Percentiles rank a stretch among this genome's conserved stretches.
Evolutionary conservation across 2,888 invertebrate genomes (phyloP).

Genomic region (Eueremaeus valkanovi): DNA sequence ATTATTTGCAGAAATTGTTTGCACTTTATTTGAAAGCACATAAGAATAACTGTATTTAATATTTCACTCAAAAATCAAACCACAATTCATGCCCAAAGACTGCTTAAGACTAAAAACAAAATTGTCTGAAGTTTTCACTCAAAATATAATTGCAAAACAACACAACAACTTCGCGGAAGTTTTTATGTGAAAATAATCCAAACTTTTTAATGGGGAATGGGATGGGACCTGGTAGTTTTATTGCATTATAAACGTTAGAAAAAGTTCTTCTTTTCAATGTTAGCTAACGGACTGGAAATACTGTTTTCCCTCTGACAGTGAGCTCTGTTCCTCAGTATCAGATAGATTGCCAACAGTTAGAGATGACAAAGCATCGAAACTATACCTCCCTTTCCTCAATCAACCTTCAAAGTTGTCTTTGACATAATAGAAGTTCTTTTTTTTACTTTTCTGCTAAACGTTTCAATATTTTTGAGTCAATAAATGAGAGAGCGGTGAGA

Average conservation of each 20-base stretch:
- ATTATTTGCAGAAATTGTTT: not conserved
- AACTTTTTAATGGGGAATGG: not conserved
- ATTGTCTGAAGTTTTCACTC: not conserved
- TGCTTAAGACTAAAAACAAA: no score
- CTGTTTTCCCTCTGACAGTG: not conserved
- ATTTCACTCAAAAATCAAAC: no score
- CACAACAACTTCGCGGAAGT: conserved; percentile 24
- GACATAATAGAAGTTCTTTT: not conserved
- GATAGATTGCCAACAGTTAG: not conserved
- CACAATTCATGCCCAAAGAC: no score
- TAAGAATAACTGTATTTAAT: no score
- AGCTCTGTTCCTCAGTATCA: not conserved
- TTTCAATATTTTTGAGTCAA: no score
- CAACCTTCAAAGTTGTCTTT: not conserved
- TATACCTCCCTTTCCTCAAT: conserved; percentile 1
- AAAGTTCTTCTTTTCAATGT: not conserved
- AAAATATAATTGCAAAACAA: conserved; percentile 4
- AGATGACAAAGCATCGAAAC: not conserved
- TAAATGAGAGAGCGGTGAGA: no score
- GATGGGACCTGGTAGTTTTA: not conserved
- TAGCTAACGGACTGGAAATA: conserved; percentile 15
- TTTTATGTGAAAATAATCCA: not conserved
- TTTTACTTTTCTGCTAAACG: conserved; percentile 8
- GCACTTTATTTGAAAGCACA: no score
- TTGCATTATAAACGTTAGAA: not conserved